phyloP scores from a whole-genome alignment of 2,797 vertebrate genomes.

The Falco novaeseelandiae region DNA sequence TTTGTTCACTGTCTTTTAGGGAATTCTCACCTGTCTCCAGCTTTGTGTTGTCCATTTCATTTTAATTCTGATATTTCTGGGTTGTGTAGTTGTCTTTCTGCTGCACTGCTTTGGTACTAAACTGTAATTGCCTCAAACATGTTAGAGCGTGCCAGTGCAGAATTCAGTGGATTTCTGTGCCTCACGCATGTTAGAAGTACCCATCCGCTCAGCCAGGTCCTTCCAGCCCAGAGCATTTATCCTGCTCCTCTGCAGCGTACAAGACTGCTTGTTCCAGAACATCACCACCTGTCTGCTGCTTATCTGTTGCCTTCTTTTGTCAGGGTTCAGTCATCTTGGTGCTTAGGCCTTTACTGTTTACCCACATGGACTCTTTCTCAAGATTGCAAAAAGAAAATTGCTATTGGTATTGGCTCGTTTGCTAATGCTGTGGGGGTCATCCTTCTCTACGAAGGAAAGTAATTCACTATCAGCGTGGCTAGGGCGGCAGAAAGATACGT shows the following conservation, averaged over 20 bases:
- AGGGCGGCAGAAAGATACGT: not conserved
- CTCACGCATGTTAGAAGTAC: fast-evolving
- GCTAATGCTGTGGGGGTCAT: not conserved
- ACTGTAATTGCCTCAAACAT: not conserved
- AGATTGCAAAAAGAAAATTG: not conserved
- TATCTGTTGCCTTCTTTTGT: not conserved
- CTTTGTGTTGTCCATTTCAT: not conserved
- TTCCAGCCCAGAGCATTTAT: not conserved
- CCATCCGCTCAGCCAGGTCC: not conserved
- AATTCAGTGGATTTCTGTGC: not conserved
- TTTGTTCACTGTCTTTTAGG: not conserved
- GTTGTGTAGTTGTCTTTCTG: not conserved
- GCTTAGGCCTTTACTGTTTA: not conserved
- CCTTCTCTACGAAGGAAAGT: not conserved
- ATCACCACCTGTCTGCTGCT: not conserved
- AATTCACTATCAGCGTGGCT: not conserved
- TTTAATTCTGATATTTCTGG: not conserved
- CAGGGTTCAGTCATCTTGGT: not conserved
- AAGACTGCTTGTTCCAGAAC: not conserved
- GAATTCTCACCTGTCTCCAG: not conserved
- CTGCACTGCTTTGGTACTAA: not conserved
- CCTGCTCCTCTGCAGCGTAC: not conserved
- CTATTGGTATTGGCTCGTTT: not conserved
- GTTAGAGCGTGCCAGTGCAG: not conserved
- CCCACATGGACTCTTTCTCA: not conserved